Evolutionary conservation across 2,797 vertebrate genomes (phyloP).

Genomic region (Nasua narica): DNA sequence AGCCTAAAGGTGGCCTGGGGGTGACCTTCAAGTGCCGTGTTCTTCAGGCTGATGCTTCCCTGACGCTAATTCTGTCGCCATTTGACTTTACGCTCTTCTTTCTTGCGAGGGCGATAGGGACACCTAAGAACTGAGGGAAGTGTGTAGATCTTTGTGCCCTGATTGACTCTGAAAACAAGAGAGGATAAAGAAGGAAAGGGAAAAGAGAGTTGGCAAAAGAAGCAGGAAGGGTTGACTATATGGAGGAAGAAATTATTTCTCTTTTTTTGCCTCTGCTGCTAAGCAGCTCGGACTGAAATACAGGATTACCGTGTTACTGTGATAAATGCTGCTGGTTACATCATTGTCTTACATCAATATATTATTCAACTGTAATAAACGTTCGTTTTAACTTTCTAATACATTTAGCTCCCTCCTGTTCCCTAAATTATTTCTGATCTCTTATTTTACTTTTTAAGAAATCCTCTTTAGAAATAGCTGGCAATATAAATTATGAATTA

Average conservation of each 20-base stretch:
- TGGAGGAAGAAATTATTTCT: neutral
- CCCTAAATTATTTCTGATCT: slow-evolving; percentile 42
- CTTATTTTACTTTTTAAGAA: slow-evolving; percentile 58
- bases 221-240: neutral
- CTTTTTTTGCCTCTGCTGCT: neutral
- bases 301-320: neutral
- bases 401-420: neutral
- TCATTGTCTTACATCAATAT: neutral
- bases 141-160: neutral
- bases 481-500: slow-evolving; percentile 60
- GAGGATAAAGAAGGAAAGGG: neutral
- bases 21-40: neutral
- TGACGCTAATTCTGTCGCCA: neutral
- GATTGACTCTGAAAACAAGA: neutral
- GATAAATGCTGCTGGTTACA: neutral
- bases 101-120: neutral
- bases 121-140: neutral
- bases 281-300: slow-evolving; percentile 17
- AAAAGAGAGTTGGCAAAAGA: neutral
- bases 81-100: neutral
- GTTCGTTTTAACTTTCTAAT: neutral
- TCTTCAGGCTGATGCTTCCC: neutral
- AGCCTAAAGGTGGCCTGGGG: neutral
- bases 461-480: slow-evolving; percentile 47
- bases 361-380: slow-evolving; percentile 9